phyloP scores from a whole-genome alignment of 2,888 invertebrate genomes.

The Lycia hirtaria region DNA sequence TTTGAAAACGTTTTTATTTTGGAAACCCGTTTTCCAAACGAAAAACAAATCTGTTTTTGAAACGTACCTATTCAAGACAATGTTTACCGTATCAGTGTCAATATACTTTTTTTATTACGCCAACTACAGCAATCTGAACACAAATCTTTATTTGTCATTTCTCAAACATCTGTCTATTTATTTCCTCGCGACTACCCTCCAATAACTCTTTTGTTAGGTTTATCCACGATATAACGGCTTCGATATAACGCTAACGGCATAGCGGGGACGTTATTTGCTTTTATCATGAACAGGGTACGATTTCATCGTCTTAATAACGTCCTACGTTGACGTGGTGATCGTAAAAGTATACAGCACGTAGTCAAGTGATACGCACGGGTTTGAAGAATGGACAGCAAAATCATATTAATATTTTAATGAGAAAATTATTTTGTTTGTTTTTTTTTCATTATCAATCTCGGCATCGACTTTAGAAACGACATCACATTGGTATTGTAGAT shows the following conservation, averaged over 20 bases:
- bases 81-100: not conserved
- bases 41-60: too few species aligned
- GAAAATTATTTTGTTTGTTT: not conserved
- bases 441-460: too few species aligned
- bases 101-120: constrained; percentile 11
- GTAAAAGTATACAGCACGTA: constrained; percentile 28
- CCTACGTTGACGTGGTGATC: constrained; percentile 28
- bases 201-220: constrained; percentile 29
- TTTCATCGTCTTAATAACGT: constrained; percentile 32
- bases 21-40: too few species aligned
- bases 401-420: not conserved
- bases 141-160: constrained; percentile 23
- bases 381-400: not conserved
- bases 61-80: not conserved
- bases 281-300: constrained; percentile 31
- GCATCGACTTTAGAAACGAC: too few species aligned
- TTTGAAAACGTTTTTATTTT: too few species aligned
- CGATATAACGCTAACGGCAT: constrained; percentile 11
- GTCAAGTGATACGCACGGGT: constrained; percentile 12
- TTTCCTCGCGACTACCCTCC: constrained; percentile 19
- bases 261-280: constrained; percentile 28
- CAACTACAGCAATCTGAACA: constrained; percentile 12
- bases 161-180: constrained; percentile 23
- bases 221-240: constrained; percentile 6
- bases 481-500: too few species aligned